Percentiles rank a stretch among this genome's conserved stretches.
These are phyloP conservation scores for Ptyas mucosa DNA, from an alignment of 2,113 vertebrate species.

Conservation along the genomic window DNA sequence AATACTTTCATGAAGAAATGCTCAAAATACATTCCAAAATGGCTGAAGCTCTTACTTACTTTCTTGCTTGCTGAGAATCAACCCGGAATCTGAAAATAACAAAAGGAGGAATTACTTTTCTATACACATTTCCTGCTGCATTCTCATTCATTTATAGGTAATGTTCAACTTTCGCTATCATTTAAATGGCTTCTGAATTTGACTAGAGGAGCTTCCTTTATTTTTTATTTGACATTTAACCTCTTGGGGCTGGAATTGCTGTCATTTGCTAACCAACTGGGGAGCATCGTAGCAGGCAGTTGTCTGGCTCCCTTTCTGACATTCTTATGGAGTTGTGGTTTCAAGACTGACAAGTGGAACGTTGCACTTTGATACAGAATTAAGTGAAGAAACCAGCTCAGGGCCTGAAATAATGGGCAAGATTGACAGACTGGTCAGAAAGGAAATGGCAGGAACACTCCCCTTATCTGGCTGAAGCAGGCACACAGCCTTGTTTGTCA, in stretches of 20 bases:
- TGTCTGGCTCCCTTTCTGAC: background rate
- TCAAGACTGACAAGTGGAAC: constrained; percentile 29
- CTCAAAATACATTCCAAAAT: background rate
- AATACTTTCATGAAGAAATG: background rate
- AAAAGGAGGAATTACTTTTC: background rate
- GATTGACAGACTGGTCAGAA: constrained; percentile 43
- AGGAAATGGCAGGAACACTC: constrained; percentile 28
- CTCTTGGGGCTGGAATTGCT: constrained; percentile 32
- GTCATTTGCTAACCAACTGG: constrained; percentile 23
- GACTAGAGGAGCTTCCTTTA: constrained; percentile 14
- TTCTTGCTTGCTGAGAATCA: background rate
- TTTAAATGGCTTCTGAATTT: background rate
- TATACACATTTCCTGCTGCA: background rate
- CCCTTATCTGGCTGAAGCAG: constrained; percentile 58
- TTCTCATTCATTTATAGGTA: background rate
- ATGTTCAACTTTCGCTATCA: background rate
- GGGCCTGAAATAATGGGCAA: constrained; percentile 35
- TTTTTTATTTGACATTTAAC: constrained; percentile 8
- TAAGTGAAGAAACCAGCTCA: background rate
- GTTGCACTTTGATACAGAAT: background rate
- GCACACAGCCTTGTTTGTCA: constrained; percentile 60
- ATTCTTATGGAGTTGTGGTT: constrained; percentile 14
- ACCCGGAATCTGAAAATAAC: constrained; percentile 15
- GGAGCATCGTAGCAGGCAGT: background rate
- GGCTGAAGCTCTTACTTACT: background rate